Evolutionary conservation across 2,113 vertebrate genomes (phyloP).

Genomic region (Andinoacara biseriatus): DNA sequence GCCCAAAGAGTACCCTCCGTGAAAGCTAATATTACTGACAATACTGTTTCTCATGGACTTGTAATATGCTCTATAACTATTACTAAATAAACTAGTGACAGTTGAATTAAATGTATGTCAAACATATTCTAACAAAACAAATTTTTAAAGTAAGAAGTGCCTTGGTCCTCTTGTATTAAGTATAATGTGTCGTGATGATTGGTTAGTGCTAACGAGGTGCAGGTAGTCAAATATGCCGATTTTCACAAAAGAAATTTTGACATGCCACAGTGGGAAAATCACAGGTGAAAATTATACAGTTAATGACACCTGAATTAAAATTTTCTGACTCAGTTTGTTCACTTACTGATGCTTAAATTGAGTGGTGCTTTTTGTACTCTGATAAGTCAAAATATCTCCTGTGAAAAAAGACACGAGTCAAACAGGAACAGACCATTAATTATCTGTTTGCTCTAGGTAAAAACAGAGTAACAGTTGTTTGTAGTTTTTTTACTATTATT

Average conservation of each 20-base stretch:
- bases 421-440: background rate
- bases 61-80: background rate
- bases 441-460: background rate
- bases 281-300: background rate
- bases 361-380: background rate
- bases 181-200: background rate
- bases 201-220: background rate
- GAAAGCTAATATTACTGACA: no score
- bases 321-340: background rate
- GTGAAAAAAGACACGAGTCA: background rate
- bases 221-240: background rate
- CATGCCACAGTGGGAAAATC: background rate
- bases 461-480: background rate
- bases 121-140: background rate
- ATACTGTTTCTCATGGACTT: background rate
- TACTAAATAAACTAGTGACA: background rate
- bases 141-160: background rate
- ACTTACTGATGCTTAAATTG: background rate
- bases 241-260: background rate
- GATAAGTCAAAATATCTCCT: background rate
- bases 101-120: background rate
- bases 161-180: background rate
- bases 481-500: background rate
- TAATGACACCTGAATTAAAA: background rate
- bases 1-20: no score